Evolutionary conservation across 2,113 vertebrate genomes (phyloP).

Genomic region (Platysternon megacephalum): DNA sequence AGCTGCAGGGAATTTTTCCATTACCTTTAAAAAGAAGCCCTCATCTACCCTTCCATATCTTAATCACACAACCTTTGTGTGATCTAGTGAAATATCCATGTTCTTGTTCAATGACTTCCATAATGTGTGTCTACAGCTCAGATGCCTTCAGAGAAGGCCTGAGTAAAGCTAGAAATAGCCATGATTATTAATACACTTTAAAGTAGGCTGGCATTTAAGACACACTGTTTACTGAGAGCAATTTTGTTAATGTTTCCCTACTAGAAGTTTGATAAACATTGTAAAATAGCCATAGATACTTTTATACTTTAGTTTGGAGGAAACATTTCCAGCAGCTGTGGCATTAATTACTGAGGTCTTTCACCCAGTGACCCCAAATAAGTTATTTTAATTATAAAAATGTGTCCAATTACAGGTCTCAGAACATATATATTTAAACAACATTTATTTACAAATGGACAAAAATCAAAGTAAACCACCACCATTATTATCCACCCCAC

Average conservation of each 20-base stretch:
- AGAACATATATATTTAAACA: background rate
- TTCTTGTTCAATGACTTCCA: background rate
- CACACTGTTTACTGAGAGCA: background rate
- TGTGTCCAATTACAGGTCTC: background rate
- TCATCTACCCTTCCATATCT: background rate
- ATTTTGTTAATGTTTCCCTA: background rate
- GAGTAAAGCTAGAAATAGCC: background rate
- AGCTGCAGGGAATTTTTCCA: background rate
- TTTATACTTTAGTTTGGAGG: background rate
- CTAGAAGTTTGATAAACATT: background rate
- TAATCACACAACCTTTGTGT: background rate
- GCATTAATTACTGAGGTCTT: background rate
- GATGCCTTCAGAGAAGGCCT: constrained; percentile 1
- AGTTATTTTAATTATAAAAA: no score
- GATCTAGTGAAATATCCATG: background rate
- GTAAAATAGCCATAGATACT: background rate
- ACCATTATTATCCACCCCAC: background rate
- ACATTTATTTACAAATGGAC: accelerated
- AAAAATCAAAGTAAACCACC: background rate
- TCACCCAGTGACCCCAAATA: background rate
- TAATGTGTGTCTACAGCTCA: background rate
- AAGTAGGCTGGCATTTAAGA: background rate
- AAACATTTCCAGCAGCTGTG: background rate
- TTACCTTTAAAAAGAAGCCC: background rate
- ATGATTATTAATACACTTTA: background rate